Base-by-base conservation (phyloP, 2,113 vertebrate genomes). In the Caranx ignobilis region DNA sequence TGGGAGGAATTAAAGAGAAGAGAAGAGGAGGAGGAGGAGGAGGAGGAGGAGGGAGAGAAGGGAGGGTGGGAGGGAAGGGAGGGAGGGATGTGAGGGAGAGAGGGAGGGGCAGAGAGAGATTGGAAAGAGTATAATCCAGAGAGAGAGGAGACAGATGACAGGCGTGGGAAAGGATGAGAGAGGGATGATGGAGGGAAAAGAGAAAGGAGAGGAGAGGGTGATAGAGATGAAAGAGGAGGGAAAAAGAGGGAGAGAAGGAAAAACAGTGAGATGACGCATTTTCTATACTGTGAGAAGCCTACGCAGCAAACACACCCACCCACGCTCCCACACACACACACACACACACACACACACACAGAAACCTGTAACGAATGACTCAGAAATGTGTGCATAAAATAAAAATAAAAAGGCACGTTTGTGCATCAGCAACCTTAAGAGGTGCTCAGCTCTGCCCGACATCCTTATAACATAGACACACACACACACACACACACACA, bases 221-320 rank as follows among this genome's bases (percentile, higher is more conserved):
- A 74, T 2, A 7, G 39, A 59, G 45, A 75, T 64, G 41, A 32
- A 43, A 69, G 60, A 39, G 8, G 8, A 37, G 37, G 37, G 39
- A 54, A 15, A 47, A 37, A 31, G 39, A 32, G 26, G 41, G 19
- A 31, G 63, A 18, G 16, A 39, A 66, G 11, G 71, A 82, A 63
- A 48, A 26, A 87, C 82, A 65, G 81, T 82, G 78, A 87, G 82
- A 87, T 91, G 90, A 91, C 83, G 81, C 85, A 90, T 82, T 89
- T 89, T 89, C 89, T 89, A 86, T 89, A 87, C 78, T 55, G 84
- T 87, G 65, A 87, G 81, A 67, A 86, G 75, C 85, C 83, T 84
- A 87, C 80, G 79, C 85, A 88, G 76, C 84, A 81, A 69, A 86
- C 34, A 52, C 69, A 74, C 54, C 50, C 59, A 55, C 81, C 83